Conservation (phyloP, 1,140 invertebrate species). For the Sycophila sp. region DNA sequence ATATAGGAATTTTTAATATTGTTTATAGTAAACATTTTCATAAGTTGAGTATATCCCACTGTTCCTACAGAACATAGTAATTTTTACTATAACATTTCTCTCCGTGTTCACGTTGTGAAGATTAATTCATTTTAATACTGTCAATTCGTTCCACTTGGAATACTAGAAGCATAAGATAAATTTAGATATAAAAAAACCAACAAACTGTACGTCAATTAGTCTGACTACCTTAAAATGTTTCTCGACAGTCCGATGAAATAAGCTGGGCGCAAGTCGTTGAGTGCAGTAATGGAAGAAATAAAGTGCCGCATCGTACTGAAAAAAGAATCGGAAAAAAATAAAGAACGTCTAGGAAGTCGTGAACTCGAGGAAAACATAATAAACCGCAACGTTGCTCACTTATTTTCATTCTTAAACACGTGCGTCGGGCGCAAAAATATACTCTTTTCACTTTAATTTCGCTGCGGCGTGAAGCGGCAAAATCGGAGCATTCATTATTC, state of each 20-base stretch:
- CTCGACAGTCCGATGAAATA: conserved; percentile 21
- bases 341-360: conserved; percentile 37
- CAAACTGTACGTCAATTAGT: not conserved
- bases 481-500: conserved; percentile 5
- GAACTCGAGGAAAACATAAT: not conserved
- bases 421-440: not conserved
- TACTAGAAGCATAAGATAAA: too few species aligned
- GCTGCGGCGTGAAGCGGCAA: not conserved
- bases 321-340: conserved; percentile 40
- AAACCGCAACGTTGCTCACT: not conserved
- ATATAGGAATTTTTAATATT: too few species aligned
- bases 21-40: too few species aligned
- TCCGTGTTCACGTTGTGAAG: too few species aligned
- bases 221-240: too few species aligned
- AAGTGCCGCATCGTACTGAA: conserved; percentile 12
- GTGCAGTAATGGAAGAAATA: not conserved
- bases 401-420: not conserved
- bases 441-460: not conserved
- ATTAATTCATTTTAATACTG: too few species aligned
- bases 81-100: too few species aligned
- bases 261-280: not conserved
- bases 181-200: not conserved
- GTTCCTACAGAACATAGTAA: too few species aligned
- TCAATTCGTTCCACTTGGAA: too few species aligned
- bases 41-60: too few species aligned